Percentiles rank a stretch among this genome's conserved stretches.
Evolutionary conservation across 1,140 invertebrate species (phyloP).

Genomic region (Heliconius nattereri): DNA sequence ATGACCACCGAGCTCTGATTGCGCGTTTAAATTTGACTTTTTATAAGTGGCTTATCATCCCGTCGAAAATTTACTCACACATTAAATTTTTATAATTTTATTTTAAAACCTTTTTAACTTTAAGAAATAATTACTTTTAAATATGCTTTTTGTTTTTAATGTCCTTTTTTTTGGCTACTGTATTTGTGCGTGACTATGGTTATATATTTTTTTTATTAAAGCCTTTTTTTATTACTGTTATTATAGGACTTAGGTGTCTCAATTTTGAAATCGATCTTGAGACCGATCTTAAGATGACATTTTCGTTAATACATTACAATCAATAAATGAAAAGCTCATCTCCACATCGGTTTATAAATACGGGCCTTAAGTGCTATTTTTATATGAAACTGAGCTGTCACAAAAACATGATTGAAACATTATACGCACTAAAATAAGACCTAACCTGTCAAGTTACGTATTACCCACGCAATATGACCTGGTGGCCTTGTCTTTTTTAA

Average conservation of each 20-base stretch:
- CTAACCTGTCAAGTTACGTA: neutral
- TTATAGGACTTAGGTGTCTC: no score
- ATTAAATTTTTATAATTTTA: slow-evolving; percentile 33
- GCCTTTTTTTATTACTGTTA: no score
- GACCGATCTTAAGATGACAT: neutral
- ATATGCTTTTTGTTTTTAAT: slow-evolving; percentile 10
- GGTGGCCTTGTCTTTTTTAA: neutral
- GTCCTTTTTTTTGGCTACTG: neutral
- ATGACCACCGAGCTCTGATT: slow-evolving; percentile 21
- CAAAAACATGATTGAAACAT: neutral
- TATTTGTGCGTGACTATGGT: neutral
- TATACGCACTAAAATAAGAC: neutral
- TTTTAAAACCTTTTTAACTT: slow-evolving; percentile 16
- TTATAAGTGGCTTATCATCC: slow-evolving; percentile 65
- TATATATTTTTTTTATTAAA: neutral
- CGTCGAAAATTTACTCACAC: slow-evolving; percentile 38
- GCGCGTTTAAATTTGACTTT: slow-evolving; percentile 67
- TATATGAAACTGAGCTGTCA: neutral
- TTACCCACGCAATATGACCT: neutral
- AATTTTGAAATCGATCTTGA: neutral
- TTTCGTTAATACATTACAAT: neutral
- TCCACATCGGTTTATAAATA: no score
- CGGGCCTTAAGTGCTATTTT: neutral
- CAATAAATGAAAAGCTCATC: neutral
- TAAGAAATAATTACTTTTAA: slow-evolving; percentile 16